These are phyloP conservation scores for Sialis lutaria DNA, from an alignment of 2,888 invertebrate genomes.

Conservation along the genomic window DNA sequence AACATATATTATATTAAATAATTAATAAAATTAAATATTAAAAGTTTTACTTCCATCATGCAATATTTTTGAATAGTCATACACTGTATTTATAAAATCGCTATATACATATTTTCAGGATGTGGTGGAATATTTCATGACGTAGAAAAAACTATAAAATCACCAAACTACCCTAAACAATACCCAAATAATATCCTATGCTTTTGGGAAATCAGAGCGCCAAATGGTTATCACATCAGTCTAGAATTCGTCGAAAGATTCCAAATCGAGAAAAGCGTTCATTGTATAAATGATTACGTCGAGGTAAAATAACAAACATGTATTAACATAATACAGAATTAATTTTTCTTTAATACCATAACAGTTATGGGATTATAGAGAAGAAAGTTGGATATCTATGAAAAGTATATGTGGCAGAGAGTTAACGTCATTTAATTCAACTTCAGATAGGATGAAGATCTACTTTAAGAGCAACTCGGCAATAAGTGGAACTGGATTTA, in stretches of 20 bases:
- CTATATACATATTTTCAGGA: slow-evolving; percentile 23
- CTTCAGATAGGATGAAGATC: slow-evolving; percentile 44
- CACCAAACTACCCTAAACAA: slow-evolving; percentile 41
- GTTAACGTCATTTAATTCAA: slow-evolving; percentile 39
- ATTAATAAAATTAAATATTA: too few species aligned
- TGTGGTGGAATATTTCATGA: slow-evolving; percentile 50
- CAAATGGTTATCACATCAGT: slow-evolving; percentile 47
- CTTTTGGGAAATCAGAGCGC: slow-evolving; percentile 51
- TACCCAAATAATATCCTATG: slow-evolving; percentile 69
- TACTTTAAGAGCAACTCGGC: slow-evolving; percentile 51
- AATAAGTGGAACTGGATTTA: slow-evolving; percentile 56
- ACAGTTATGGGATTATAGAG: slow-evolving; percentile 40
- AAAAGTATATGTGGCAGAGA: slow-evolving; percentile 54
- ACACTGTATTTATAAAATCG: too few species aligned
- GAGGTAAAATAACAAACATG: too few species aligned
- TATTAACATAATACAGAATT: too few species aligned
- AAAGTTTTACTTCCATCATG: too few species aligned
- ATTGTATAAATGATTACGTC: slow-evolving; percentile 62
- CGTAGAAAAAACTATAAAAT: slow-evolving; percentile 26
- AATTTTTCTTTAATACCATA: too few species aligned
- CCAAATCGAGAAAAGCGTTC: slow-evolving; percentile 46
- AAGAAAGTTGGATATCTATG: slow-evolving; percentile 32
- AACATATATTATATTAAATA: too few species aligned
- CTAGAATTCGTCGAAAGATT: slow-evolving; percentile 53
- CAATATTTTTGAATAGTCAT: too few species aligned